Percentiles rank a stretch among this genome's conserved stretches.
phyloP scores from a whole-genome alignment of 1,140 invertebrate species.

The Tetranychus cinnabarinus region DNA sequence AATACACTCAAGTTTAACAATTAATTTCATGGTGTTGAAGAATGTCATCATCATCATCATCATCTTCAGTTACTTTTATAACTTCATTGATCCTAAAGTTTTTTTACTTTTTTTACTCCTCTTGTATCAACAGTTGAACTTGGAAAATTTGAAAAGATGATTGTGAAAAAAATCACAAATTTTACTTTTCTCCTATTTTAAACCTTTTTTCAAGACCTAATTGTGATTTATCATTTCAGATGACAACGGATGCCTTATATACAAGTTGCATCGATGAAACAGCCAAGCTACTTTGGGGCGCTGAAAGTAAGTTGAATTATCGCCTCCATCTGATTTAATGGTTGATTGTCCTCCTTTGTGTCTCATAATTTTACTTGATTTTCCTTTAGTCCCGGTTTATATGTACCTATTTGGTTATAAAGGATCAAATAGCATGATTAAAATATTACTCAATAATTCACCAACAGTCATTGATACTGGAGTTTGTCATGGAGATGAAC shows the following conservation, averaged over 20 bases:
- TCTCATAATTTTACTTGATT: not conserved
- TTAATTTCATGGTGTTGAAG: not conserved
- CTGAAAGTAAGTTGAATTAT: not conserved
- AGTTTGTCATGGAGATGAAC: conserved; percentile 21
- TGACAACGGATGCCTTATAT: conserved; percentile 13
- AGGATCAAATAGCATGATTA: conserved; percentile 18
- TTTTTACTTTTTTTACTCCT: too few relatives aligned
- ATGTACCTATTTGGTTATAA: conserved; percentile 19
- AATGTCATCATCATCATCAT: too few relatives aligned
- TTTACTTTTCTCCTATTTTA: too few relatives aligned
- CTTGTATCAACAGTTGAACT: too few relatives aligned
- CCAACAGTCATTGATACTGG: conserved; percentile 13
- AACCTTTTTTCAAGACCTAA: not conserved
- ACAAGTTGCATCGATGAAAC: conserved; percentile 12
- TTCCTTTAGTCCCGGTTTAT: conserved; percentile 10
- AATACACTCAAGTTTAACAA: not conserved
- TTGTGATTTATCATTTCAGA: conserved; percentile 5
- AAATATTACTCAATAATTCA: conserved; percentile 15
- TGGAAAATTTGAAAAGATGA: too few relatives aligned
- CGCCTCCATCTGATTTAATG: too few relatives aligned
- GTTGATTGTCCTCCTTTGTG: not conserved
- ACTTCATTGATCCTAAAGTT: not conserved
- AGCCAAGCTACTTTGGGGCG: conserved; percentile 6
- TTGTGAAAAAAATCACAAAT: too few relatives aligned
- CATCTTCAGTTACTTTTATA: not conserved